Percentiles rank a stretch among this genome's conserved stretches.
Evolutionary conservation across 2,113 vertebrate genomes (phyloP).

Genomic region (Zosterops borbonicus): DNA sequence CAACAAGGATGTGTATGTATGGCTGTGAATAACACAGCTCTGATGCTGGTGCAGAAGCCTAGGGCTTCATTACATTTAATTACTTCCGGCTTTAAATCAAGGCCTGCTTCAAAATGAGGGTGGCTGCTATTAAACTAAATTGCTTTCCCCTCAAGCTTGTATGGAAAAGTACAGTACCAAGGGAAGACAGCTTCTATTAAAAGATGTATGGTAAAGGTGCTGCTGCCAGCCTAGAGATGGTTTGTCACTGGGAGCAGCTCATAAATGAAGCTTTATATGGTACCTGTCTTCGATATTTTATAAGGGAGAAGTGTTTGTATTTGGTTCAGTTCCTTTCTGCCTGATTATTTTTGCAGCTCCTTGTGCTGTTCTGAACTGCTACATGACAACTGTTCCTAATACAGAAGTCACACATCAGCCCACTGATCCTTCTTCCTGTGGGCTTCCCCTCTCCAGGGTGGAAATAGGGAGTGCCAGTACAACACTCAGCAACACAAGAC

Average conservation of each 20-base stretch:
- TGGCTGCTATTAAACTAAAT: slow-evolving; percentile 59
- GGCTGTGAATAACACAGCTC: slow-evolving; percentile 9
- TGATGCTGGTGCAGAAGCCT: slow-evolving; percentile 48
- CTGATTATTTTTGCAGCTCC: not conserved
- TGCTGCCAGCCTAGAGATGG: slow-evolving; percentile 16
- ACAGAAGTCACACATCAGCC: not conserved
- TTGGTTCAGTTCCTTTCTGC: not conserved
- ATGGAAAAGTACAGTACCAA: slow-evolving; percentile 55
- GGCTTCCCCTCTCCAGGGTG: not conserved
- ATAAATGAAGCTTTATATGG: slow-evolving; percentile 27
- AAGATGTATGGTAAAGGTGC: slow-evolving; percentile 21
- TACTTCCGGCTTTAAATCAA: slow-evolving; percentile 60
- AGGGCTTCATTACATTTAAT: slow-evolving; percentile 62
- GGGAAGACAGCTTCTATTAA: slow-evolving; percentile 33
- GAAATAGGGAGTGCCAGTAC: not conserved
- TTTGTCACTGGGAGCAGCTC: slow-evolving; percentile 32
- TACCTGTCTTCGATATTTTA: slow-evolving; percentile 8
- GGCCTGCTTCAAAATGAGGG: slow-evolving; percentile 54
- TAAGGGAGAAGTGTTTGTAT: not conserved
- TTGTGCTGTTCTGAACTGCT: not conserved
- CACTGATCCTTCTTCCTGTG: not conserved
- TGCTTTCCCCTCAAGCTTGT: slow-evolving; percentile 32
- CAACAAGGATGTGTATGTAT: not conserved
- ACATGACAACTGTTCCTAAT: not conserved
- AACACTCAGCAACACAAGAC: not conserved